phyloP scores from a whole-genome alignment of 2,113 vertebrate species.

The Illadopsis cleaveri region DNA sequence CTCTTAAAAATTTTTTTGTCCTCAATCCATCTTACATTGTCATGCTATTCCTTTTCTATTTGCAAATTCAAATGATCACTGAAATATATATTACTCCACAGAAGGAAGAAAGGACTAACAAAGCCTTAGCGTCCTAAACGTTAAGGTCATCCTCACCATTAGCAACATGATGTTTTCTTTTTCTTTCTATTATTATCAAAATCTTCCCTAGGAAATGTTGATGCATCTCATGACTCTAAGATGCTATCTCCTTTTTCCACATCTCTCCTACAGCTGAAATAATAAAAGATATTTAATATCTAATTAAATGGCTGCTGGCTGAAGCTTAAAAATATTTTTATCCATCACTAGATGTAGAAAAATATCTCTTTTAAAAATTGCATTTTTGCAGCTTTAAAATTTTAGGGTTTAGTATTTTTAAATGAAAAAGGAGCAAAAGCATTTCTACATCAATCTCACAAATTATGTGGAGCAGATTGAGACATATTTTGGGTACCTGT shows the following conservation, averaged over 20 bases:
- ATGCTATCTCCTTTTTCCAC: background rate
- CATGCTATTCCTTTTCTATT: background rate
- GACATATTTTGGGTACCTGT: background rate
- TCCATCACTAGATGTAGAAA: background rate
- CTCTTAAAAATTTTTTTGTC: background rate
- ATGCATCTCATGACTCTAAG: background rate
- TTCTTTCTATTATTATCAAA: background rate
- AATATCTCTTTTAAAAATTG: background rate
- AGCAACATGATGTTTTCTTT: background rate
- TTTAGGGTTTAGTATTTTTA: background rate
- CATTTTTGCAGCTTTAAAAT: background rate
- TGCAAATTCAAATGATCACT: background rate
- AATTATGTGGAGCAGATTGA: background rate
- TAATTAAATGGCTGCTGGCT: background rate
- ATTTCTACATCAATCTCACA: background rate
- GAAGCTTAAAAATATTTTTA: background rate
- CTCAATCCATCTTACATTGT: background rate
- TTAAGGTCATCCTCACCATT: background rate
- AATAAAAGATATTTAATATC: background rate
- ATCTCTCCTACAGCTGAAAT: background rate
- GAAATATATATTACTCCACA: background rate
- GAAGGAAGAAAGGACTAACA: background rate
- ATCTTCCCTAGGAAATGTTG: background rate
- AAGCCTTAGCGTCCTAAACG: background rate
- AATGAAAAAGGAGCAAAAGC: background rate